These are phyloP conservation scores for Pachyramphus minor DNA, from an alignment of 2,113 vertebrate species.

Conservation along the genomic window DNA sequence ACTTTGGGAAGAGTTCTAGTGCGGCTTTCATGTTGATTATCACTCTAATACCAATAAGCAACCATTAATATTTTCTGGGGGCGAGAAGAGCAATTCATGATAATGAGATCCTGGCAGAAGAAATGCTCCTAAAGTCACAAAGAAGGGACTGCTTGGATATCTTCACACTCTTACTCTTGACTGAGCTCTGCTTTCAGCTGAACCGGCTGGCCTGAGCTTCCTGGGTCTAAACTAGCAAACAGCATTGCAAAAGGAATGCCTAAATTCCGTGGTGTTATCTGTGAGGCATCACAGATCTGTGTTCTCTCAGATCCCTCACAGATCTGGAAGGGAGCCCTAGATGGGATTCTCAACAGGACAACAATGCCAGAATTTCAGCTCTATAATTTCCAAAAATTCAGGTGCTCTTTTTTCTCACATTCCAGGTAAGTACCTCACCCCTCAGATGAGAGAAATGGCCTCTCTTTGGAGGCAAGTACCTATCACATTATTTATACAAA, in stretches of 20 bases:
- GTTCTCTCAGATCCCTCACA: not conserved
- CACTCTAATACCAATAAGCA: not conserved
- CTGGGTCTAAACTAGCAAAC: not conserved
- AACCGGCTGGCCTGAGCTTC: not conserved
- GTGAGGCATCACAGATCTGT: not conserved
- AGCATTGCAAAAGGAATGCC: not conserved
- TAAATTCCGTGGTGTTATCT: not conserved
- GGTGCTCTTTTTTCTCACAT: not conserved
- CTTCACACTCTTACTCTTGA: not conserved
- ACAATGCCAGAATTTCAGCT: not conserved
- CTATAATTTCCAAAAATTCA: not conserved
- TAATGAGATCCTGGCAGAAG: not conserved
- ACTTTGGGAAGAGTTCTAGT: not conserved
- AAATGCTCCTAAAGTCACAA: not conserved
- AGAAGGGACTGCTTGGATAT: not conserved
- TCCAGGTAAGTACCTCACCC: not conserved
- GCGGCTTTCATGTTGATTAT: not conserved
- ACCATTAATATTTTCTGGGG: not conserved
- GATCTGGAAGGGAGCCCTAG: not conserved
- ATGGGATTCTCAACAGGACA: not conserved
- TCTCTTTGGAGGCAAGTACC: not conserved
- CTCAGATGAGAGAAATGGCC: not conserved
- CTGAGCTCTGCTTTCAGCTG: not conserved
- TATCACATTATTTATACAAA: conserved; percentile 11
- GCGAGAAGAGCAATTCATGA: not conserved